Evolutionary conservation across 2,888 invertebrate genomes (phyloP).

Genomic region (Lysandra bellargus): DNA sequence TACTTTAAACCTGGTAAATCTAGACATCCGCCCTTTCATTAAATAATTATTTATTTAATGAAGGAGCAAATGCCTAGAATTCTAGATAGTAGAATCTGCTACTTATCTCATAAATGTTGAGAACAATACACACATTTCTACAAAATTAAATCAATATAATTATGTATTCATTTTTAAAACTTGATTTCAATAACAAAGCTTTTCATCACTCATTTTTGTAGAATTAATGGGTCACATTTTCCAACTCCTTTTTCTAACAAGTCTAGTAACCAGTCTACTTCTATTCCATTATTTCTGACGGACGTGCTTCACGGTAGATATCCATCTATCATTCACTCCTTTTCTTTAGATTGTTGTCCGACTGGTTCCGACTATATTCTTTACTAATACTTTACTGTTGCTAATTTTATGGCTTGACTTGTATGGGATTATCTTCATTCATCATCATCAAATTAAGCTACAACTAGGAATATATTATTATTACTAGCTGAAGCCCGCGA

Average conservation of each 20-base stretch:
- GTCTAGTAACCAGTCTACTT: not conserved
- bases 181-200: not conserved
- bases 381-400: not conserved
- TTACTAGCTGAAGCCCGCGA: too few relatives aligned
- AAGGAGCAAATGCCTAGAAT: too few relatives aligned
- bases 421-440: not conserved
- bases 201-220: not conserved
- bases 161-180: too few relatives aligned
- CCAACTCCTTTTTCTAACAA: not conserved
- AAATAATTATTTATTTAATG: too few relatives aligned
- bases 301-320: not conserved
- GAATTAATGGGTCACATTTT: not conserved
- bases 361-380: slow-evolving; percentile 37
- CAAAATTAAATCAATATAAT: too few relatives aligned
- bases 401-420: not conserved
- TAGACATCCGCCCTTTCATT: too few relatives aligned
- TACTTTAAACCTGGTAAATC: not conserved
- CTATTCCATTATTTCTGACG: not conserved
- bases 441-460: not conserved
- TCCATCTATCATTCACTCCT: slow-evolving; percentile 35
- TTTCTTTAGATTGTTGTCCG: slow-evolving; percentile 44
- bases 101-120: too few relatives aligned
- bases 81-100: not conserved
- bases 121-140: too few relatives aligned
- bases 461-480: too few relatives aligned